Percentiles rank a stretch among this genome's conserved stretches.
phyloP scores from a whole-genome alignment of 2,888 invertebrate genomes.

The Ernsta delagoae region DNA sequence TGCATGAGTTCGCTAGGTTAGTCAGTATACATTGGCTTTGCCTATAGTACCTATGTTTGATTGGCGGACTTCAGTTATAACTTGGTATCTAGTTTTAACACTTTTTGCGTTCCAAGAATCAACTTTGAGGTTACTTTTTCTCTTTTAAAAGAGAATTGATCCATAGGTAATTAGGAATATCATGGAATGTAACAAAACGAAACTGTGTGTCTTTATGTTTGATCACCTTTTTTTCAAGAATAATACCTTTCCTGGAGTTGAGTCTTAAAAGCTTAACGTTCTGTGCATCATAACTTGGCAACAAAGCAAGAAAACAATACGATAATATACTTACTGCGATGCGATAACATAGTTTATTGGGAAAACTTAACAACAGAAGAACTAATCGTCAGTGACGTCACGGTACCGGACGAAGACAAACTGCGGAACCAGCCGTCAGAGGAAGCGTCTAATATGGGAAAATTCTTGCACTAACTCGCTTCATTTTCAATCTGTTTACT shows the following conservation, averaged over 20 bases:
- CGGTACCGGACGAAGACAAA: constrained; percentile 38
- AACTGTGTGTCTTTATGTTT: no score
- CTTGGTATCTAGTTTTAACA: not conserved
- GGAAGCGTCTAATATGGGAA: constrained; percentile 49
- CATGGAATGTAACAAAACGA: no score
- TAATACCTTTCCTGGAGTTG: no score
- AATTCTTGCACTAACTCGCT: constrained; percentile 47
- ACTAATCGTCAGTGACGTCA: constrained; percentile 29
- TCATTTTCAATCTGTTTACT: constrained; percentile 47
- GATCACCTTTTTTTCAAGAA: no score
- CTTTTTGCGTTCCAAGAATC: not conserved
- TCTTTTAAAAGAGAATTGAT: no score
- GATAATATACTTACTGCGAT: not conserved
- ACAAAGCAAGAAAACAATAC: not conserved
- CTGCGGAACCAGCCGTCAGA: constrained; percentile 31
- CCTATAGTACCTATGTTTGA: no score
- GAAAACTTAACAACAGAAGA: not conserved
- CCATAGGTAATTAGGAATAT: no score
- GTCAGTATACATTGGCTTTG: no score
- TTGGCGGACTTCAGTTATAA: no score
- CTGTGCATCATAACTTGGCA: not conserved
- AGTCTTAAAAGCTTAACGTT: not conserved
- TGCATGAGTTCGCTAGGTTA: constrained; percentile 14
- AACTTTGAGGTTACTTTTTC: no score
- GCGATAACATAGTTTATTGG: not conserved